Percentiles rank a stretch among this genome's conserved stretches.
phyloP scores from a whole-genome alignment of 2,888 invertebrate genomes.

The Lasioglossum leucozonium region DNA sequence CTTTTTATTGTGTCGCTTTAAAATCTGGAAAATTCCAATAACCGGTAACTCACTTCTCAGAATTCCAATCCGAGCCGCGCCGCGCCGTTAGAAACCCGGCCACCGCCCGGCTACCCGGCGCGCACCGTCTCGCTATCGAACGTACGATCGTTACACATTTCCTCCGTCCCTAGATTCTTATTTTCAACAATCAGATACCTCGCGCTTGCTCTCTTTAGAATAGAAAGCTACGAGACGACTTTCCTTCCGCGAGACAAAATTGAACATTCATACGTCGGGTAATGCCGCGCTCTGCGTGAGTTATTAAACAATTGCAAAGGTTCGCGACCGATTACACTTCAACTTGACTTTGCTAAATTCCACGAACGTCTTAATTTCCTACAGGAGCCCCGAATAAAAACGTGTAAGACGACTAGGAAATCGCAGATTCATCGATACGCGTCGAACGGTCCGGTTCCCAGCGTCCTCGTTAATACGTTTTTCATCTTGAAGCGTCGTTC shows the following conservation, averaged over 20 bases:
- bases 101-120: not conserved
- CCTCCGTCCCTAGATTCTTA: not conserved
- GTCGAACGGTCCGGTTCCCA: not conserved
- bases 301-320: too few relatives aligned
- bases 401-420: too few relatives aligned
- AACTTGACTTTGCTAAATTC: too few relatives aligned
- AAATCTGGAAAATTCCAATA: slow-evolving; percentile 27
- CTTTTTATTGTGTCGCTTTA: slow-evolving; percentile 21
- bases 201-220: not conserved
- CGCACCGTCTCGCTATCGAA: slow-evolving; percentile 11
- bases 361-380: too few relatives aligned
- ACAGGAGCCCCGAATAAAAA: too few relatives aligned
- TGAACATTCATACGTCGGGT: not conserved
- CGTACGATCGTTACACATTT: slow-evolving; percentile 27
- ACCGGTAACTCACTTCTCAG: slow-evolving; percentile 24
- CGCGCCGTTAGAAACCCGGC: slow-evolving; percentile 8
- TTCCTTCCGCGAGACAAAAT: not conserved
- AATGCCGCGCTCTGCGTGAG: not conserved
- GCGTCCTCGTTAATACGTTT: not conserved
- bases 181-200: slow-evolving; percentile 2
- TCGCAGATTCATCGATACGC: not conserved
- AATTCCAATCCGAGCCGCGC: slow-evolving; percentile 15
- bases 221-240: not conserved
- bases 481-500: not conserved
- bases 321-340: too few relatives aligned